These are phyloP conservation scores for Diaperis boleti DNA, from an alignment of 2,888 invertebrate genomes.

Conservation along the genomic window DNA sequence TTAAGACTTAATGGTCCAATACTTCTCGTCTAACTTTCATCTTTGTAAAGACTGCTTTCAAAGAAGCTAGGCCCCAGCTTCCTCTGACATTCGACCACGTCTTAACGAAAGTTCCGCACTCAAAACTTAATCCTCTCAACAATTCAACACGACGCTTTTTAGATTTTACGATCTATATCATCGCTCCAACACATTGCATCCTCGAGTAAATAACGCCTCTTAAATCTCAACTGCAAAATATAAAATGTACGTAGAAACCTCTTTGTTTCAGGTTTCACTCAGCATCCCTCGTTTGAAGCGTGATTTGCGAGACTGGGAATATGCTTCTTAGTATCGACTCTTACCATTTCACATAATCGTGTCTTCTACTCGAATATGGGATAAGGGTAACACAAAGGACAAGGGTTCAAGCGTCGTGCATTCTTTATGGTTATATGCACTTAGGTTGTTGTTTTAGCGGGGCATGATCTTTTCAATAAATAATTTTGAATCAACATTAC, in stretches of 20 bases:
- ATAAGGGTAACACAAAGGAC: conserved; percentile 4
- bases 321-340: conserved; percentile 12
- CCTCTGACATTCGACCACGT: neutral
- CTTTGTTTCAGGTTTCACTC: conserved; percentile 7
- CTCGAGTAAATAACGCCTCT: neutral
- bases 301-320: conserved; percentile 18
- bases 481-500: no score
- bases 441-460: no score
- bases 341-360: conserved; percentile 29
- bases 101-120: neutral
- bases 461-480: no score
- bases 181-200: neutral
- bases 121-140: neutral
- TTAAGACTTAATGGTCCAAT: no score
- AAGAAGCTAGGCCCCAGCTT: neutral
- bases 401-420: no score
- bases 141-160: neutral
- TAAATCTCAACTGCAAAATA: neutral
- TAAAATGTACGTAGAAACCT: conserved; percentile 1
- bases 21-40: no score
- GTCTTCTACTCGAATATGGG: conserved; percentile 15
- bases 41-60: no score
- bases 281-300: neutral
- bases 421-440: conserved; percentile 18
- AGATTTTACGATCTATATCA: neutral